These are phyloP conservation scores for Sylvicola cinctus DNA, from an alignment of 2,888 invertebrate genomes.

Conservation along the genomic window DNA sequence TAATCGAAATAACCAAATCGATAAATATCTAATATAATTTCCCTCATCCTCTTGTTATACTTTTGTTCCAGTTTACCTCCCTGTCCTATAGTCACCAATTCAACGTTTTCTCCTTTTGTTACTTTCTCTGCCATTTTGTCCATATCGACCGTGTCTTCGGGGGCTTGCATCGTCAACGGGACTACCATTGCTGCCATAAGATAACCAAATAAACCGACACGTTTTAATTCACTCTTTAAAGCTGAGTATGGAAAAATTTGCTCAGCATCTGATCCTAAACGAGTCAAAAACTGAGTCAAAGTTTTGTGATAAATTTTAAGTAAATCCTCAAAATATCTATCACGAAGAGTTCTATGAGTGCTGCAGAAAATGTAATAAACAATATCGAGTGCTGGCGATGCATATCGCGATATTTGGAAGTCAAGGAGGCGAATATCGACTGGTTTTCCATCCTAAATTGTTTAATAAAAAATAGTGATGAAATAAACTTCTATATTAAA, in stretches of 20 bases:
- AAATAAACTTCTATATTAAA: too few species aligned
- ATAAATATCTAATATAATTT: too few species aligned
- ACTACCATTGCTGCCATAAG: constrained; percentile 17
- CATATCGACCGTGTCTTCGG: too few species aligned
- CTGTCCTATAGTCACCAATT: too few species aligned
- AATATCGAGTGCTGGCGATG: constrained; percentile 17
- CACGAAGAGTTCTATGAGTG: constrained; percentile 16
- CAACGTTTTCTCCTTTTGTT: too few species aligned
- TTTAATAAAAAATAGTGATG: not conserved
- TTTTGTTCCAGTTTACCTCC: too few species aligned
- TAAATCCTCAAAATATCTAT: constrained; percentile 14
- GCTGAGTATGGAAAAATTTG: constrained; percentile 11
- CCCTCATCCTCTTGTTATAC: too few species aligned
- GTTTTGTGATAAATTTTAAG: constrained; percentile 14
- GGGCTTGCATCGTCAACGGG: too few species aligned
- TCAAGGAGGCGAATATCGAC: constrained; percentile 16
- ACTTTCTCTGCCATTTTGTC: too few species aligned
- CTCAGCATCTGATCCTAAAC: constrained; percentile 4
- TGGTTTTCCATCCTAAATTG: constrained; percentile 7
- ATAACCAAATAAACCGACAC: constrained; percentile 15
- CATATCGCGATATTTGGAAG: constrained; percentile 19
- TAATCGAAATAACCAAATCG: too few species aligned
- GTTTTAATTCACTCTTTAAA: constrained; percentile 14
- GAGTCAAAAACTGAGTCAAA: constrained; percentile 10
- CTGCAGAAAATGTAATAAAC: constrained; percentile 17